These are phyloP conservation scores for Acrobasis repandana DNA, from an alignment of 2,888 invertebrate species.

Conservation along the genomic window DNA sequence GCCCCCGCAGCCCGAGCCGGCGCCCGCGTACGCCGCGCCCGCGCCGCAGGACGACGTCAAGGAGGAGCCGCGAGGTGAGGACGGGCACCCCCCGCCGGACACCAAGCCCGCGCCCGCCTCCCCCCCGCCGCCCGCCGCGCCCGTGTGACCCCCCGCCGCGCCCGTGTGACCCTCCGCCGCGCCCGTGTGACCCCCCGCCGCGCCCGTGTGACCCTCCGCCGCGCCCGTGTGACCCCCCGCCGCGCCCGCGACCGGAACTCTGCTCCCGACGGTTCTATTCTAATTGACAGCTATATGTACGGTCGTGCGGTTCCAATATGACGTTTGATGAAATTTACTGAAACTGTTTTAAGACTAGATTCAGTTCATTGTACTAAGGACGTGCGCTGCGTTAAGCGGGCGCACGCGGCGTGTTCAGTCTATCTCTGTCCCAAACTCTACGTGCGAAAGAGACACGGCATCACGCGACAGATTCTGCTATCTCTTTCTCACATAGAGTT, in stretches of 20 bases:
- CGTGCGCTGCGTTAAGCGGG: too few species aligned
- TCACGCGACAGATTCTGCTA: too few species aligned
- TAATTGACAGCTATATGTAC: slow-evolving; percentile 1
- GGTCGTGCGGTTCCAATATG: not conserved
- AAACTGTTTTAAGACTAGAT: too few species aligned
- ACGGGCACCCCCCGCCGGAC: slow-evolving; percentile 30
- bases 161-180: too few species aligned
- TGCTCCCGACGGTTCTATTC: not conserved
- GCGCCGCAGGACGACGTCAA: slow-evolving; percentile 33
- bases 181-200: slow-evolving; percentile 34
- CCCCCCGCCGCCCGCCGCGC: slow-evolving; percentile 36
- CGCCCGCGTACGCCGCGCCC: slow-evolving; percentile 31
- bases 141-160: slow-evolving; percentile 36
- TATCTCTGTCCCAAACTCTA: too few species aligned
- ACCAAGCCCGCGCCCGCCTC: slow-evolving; percentile 21
- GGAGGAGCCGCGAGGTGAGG: slow-evolving; percentile 34
- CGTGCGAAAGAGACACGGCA: too few species aligned
- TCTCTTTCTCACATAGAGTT: too few species aligned
- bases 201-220: slow-evolving; percentile 39
- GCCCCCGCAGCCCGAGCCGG: slow-evolving; percentile 43
- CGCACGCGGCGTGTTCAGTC: too few species aligned
- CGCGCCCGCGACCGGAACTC: not conserved
- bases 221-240: too few species aligned
- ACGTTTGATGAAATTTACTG: too few species aligned
- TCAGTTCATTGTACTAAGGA: too few species aligned